Evolutionary conservation across 1,140 invertebrate genomes (phyloP).

Genomic region (Eubasilissa regina): DNA sequence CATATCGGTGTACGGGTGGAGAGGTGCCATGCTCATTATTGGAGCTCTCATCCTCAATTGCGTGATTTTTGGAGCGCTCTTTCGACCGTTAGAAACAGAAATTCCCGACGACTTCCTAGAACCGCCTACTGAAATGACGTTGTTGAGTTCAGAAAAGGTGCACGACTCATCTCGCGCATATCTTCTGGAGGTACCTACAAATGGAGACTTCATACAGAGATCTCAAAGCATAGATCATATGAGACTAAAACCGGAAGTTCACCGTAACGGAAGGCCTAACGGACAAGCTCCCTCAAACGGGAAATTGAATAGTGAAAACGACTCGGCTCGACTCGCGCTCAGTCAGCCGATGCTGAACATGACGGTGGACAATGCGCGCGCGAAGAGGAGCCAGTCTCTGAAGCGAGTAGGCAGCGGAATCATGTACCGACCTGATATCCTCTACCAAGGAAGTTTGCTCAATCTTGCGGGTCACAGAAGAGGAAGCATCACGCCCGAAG

Average conservation of each 20-base stretch:
- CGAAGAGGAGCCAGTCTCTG: slow-evolving; percentile 64
- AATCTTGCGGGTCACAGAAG: slow-evolving; percentile 64
- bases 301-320: slow-evolving; percentile 67
- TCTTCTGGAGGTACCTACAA: slow-evolving; percentile 36
- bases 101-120: slow-evolving; percentile 66
- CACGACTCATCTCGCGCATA: slow-evolving; percentile 31
- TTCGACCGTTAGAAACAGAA: slow-evolving; percentile 77
- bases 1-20: slow-evolving; percentile 78
- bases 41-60: slow-evolving; percentile 87
- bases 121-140: slow-evolving; percentile 64
- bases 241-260: slow-evolving; percentile 60
- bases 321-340: slow-evolving; percentile 73
- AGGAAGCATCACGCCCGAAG: slow-evolving; percentile 66
- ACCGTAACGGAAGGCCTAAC: slow-evolving; percentile 60
- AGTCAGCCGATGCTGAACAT: slow-evolving; percentile 77
- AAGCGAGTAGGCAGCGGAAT: slow-evolving; percentile 76
- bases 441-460: slow-evolving; percentile 87
- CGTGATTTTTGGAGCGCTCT: slow-evolving; percentile 87
- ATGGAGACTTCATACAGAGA: slow-evolving; percentile 67
- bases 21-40: slow-evolving; percentile 85
- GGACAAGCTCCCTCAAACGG: slow-evolving; percentile 61
- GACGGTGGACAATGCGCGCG: slow-evolving; percentile 64
- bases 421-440: slow-evolving; percentile 89
- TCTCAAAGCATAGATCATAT: slow-evolving; percentile 73
- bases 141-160: slow-evolving; percentile 35